Conservation (phyloP, 2,113 vertebrate genomes). For the Oryzias curvinotus region DNA sequence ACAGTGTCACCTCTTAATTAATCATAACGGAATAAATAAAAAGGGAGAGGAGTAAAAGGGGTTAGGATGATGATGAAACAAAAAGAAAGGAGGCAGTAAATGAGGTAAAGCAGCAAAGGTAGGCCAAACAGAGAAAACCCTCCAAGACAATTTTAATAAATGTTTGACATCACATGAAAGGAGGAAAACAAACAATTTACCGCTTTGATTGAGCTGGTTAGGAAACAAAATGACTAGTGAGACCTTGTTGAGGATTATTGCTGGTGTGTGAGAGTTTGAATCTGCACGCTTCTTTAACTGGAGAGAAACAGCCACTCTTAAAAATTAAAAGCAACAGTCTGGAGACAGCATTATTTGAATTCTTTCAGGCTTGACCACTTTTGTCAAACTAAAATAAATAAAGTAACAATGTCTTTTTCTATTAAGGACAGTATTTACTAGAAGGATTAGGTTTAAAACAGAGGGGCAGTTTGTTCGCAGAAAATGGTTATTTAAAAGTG, state of each 20-base stretch:
- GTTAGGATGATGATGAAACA: slow-evolving; percentile 33
- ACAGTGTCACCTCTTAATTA: background rate
- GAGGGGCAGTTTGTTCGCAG: no score
- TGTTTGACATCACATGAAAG: slow-evolving; percentile 18
- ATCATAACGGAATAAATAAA: slow-evolving; percentile 19
- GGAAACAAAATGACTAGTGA: background rate
- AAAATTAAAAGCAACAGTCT: slow-evolving; percentile 1
- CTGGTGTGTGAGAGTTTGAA: no score
- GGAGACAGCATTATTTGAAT: background rate
- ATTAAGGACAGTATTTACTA: background rate
- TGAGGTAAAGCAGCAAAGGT: slow-evolving; percentile 11
- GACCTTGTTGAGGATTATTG: no score
- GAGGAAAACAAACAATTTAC: slow-evolving; percentile 7
- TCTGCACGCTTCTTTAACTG: no score
- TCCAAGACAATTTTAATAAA: slow-evolving; percentile 16
- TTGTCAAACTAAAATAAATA: background rate
- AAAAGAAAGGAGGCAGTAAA: slow-evolving; percentile 24
- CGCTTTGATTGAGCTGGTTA: no score
- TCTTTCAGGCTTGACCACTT: background rate
- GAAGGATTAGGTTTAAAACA: no score
- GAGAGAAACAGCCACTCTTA: background rate
- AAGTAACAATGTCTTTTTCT: background rate
- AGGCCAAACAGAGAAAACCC: slow-evolving; percentile 6
- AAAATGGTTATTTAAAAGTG: no score
- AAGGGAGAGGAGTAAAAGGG: slow-evolving; percentile 6